Conservation (phyloP, 1,140 invertebrate genomes). For the Mizuhopecten yessoensis region DNA sequence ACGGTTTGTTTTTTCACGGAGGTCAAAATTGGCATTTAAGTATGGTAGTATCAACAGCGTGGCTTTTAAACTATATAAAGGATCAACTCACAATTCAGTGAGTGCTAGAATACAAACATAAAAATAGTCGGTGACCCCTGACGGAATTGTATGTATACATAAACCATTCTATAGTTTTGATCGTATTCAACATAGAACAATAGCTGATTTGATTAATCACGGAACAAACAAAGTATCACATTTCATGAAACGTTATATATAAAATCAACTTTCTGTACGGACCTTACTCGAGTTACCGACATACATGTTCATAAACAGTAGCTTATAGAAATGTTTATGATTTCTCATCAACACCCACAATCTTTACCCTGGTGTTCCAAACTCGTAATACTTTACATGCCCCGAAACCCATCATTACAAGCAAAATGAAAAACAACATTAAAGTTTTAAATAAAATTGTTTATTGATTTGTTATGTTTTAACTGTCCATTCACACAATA, state of each 20-base stretch:
- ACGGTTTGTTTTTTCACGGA: slow-evolving; percentile 32
- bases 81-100: background rate
- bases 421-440: too few relatives aligned
- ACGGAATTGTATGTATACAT: background rate
- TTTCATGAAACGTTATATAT: background rate
- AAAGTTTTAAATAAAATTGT: too few relatives aligned
- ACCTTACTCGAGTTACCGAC: background rate
- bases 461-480: too few relatives aligned
- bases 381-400: too few relatives aligned
- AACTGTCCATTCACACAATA: too few relatives aligned
- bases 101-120: background rate
- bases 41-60: background rate
- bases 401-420: too few relatives aligned
- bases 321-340: too few relatives aligned
- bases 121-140: background rate
- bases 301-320: background rate
- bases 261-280: background rate
- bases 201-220: background rate
- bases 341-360: too few relatives aligned
- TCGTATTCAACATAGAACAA: background rate
- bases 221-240: background rate
- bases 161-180: background rate
- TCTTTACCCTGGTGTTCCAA: too few relatives aligned
- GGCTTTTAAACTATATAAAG: background rate
- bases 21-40: background rate